These are phyloP conservation scores for Sminthurides aquaticus DNA, from an alignment of 2,888 invertebrate genomes.

Conservation along the genomic window DNA sequence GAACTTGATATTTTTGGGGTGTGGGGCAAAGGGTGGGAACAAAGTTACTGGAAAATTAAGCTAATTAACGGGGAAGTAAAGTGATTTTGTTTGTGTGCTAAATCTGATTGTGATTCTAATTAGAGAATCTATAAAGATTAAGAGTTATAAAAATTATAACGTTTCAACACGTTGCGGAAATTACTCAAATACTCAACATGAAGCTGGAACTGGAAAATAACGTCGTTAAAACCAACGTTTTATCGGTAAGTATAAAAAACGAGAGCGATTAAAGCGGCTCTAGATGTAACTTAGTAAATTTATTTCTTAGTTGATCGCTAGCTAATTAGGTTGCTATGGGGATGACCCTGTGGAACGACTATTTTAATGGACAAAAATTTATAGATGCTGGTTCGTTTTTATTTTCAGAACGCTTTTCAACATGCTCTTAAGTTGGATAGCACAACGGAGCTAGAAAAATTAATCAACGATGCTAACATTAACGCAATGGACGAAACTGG, in stretches of 20 bases:
- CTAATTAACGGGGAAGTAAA: not conserved
- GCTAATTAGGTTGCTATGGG: too few species aligned
- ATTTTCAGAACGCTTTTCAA: conserved; percentile 30
- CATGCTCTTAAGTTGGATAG: conserved; percentile 37
- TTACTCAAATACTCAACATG: not conserved
- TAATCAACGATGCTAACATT: conserved; percentile 39
- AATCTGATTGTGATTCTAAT: not conserved
- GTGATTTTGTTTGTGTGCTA: not conserved
- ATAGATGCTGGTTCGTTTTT: not conserved
- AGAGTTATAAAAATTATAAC: not conserved
- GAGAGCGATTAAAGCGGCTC: too few species aligned
- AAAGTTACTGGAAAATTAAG: not conserved
- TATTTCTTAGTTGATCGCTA: too few species aligned
- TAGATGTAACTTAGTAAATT: too few species aligned
- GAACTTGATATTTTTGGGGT: not conserved
- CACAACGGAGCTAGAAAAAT: conserved; percentile 35
- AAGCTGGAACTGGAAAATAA: not conserved
- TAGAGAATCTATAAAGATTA: not conserved
- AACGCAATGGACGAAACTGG: conserved; percentile 42
- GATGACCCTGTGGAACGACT: too few species aligned
- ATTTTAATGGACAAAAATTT: too few species aligned
- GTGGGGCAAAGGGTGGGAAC: not conserved
- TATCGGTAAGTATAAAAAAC: not conserved
- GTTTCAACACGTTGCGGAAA: not conserved
- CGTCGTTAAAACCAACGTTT: not conserved